A percentile compares a stretch with the other conserved stretches of the same genome.
These are phyloP conservation scores for Capitulum mitella DNA, from an alignment of 2,888 invertebrate genomes.

Conservation along the genomic window DNA sequence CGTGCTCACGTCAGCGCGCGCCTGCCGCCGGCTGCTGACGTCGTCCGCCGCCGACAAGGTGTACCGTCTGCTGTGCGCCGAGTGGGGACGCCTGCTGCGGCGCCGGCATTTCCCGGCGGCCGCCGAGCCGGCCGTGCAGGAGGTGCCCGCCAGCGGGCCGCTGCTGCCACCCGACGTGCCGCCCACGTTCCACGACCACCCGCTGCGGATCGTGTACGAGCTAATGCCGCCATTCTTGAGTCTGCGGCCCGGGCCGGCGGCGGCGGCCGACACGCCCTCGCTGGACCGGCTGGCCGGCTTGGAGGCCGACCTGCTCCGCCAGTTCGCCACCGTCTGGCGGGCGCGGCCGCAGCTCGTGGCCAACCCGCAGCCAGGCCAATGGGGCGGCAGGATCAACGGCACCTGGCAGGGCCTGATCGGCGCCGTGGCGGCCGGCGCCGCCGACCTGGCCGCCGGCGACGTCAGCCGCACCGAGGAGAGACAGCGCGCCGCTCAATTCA, in stretches of 20 bases:
- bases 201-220: background rate
- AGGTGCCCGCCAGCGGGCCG: slow-evolving; percentile 34
- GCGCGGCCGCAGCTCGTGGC: background rate
- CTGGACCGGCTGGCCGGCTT: background rate
- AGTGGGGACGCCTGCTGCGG: slow-evolving; percentile 36
- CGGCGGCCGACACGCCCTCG: background rate
- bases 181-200: background rate
- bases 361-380: background rate
- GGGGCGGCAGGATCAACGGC: background rate
- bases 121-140: slow-evolving; percentile 43
- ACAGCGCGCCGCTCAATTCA: background rate
- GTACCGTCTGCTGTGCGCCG: background rate
- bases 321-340: background rate
- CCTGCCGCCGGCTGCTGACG: background rate
- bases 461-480: background rate
- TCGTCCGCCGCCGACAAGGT: background rate
- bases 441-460: background rate
- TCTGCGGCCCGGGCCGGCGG: background rate
- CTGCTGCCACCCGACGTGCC: background rate
- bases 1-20: background rate
- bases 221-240: background rate
- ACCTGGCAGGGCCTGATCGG: background rate
- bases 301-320: background rate
- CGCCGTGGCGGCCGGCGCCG: background rate
- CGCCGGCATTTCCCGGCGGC: slow-evolving; percentile 35